Conservation (phyloP, 1,140 invertebrate genomes). For the Pteromalus puparum region DNA sequence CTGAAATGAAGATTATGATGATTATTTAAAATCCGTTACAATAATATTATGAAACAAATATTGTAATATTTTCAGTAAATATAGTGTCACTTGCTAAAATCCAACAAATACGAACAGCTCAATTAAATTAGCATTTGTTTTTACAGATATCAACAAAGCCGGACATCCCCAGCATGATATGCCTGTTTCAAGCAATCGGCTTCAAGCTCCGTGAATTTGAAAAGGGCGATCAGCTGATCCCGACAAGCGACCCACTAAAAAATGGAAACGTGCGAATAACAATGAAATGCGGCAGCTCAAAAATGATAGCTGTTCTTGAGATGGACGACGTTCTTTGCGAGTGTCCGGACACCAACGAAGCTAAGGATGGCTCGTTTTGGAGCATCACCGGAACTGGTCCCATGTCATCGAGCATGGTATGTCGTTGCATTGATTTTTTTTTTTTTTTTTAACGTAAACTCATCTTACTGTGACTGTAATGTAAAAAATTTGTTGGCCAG, state of each 20-base stretch:
- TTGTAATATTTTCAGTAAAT: too few relatives aligned
- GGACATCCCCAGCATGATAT: slow-evolving; percentile 60
- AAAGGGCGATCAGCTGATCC: slow-evolving; percentile 50
- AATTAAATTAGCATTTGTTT: not conserved
- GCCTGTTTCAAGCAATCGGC: slow-evolving; percentile 64
- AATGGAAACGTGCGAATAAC: slow-evolving; percentile 57
- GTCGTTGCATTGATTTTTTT: not conserved
- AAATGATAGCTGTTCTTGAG: slow-evolving; percentile 66
- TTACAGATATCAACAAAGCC: slow-evolving; percentile 53
- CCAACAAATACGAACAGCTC: too few relatives aligned
- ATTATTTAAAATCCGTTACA: too few relatives aligned
- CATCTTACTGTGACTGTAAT: too few relatives aligned
- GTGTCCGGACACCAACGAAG: slow-evolving; percentile 60
- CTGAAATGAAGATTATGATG: too few relatives aligned
- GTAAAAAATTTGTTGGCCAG: slow-evolving; percentile 18
- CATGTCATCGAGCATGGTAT: slow-evolving; percentile 50
- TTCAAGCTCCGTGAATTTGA: slow-evolving; percentile 64
- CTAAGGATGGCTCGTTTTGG: slow-evolving; percentile 66
- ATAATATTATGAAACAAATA: too few relatives aligned
- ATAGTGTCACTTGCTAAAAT: too few relatives aligned
- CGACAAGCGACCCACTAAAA: slow-evolving; percentile 28
- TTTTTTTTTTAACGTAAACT: not conserved
- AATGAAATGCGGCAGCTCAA: slow-evolving; percentile 65
- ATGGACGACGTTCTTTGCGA: slow-evolving; percentile 62
- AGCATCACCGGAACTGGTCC: slow-evolving; percentile 64